Conservation (phyloP, 2,797 vertebrate species). For the Tadarida brasiliensis region DNA sequence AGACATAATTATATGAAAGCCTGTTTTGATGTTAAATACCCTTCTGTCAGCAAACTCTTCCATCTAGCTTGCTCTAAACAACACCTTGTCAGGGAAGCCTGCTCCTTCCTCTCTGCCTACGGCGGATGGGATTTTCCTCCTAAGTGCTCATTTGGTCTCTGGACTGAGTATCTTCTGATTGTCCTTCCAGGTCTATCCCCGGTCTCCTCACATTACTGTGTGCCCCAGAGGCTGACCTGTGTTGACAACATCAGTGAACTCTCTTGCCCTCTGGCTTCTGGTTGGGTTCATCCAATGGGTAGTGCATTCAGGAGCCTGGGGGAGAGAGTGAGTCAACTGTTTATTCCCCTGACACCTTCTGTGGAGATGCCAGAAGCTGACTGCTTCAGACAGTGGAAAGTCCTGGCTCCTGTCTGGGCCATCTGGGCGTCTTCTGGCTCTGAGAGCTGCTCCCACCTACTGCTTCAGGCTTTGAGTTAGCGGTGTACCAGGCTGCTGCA, state of each 20-base stretch:
- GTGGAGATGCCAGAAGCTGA: neutral
- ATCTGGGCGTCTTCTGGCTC: neutral
- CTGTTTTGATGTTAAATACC: slow-evolving; percentile 51
- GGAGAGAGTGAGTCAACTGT: too few species aligned
- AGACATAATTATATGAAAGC: slow-evolving; percentile 48
- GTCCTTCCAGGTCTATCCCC: neutral
- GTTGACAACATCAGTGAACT: neutral
- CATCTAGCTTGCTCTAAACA: neutral
- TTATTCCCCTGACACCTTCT: neutral
- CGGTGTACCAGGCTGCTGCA: neutral
- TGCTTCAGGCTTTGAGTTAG: neutral
- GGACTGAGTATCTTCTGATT: neutral
- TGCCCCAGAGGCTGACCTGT: neutral
- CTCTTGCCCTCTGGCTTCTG: neutral
- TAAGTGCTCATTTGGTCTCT: neutral
- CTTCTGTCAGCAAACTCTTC: slow-evolving; percentile 36
- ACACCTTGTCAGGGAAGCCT: neutral
- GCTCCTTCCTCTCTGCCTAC: neutral
- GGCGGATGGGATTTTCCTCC: neutral
- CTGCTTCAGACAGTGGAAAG: neutral
- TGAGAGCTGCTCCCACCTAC: neutral
- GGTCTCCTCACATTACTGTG: neutral
- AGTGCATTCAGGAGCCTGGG: neutral
- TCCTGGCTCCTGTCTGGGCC: neutral
- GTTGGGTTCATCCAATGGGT: neutral